These are phyloP conservation scores for Pristis pectinata DNA, from an alignment of 2,797 vertebrate genomes.

Conservation along the genomic window DNA sequence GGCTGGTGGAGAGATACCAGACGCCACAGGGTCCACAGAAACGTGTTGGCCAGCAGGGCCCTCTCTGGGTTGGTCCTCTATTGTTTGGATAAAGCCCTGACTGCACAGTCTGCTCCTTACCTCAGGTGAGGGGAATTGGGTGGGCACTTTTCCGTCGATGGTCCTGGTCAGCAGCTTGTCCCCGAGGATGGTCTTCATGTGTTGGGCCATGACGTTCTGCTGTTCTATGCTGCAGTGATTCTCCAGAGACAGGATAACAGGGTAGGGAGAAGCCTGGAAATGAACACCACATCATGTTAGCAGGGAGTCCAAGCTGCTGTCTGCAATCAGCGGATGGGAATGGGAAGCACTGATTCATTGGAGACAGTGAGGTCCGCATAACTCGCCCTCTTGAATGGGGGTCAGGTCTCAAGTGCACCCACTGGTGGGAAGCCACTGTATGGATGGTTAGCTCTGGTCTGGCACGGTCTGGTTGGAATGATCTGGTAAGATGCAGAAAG, in stretches of 20 bases:
- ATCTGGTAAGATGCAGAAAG: neutral
- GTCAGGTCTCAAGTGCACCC: neutral
- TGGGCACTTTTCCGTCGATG: slow-evolving; percentile 53
- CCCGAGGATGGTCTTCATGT: slow-evolving; percentile 78
- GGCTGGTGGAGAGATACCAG: neutral
- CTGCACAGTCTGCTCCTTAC: slow-evolving; percentile 50
- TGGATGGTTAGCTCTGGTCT: neutral
- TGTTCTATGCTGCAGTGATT: slow-evolving; percentile 93
- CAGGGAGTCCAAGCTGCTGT: neutral
- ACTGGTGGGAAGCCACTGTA: neutral
- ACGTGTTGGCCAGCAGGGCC: too few species aligned
- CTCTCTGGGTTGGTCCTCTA: too few species aligned
- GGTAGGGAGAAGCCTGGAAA: slow-evolving; percentile 57
- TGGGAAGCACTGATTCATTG: neutral
- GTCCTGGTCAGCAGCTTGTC: slow-evolving; percentile 71
- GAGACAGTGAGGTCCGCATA: neutral
- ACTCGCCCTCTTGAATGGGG: neutral
- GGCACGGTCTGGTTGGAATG: neutral
- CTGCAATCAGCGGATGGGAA: neutral
- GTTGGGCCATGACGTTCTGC: slow-evolving; percentile 80
- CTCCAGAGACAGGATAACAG: slow-evolving; percentile 84
- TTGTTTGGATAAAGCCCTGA: neutral
- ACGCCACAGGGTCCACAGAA: neutral
- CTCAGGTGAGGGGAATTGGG: slow-evolving; percentile 79
- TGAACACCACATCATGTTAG: neutral